phyloP scores from a whole-genome alignment of 2,797 vertebrate species.

The Tangara arthus region DNA sequence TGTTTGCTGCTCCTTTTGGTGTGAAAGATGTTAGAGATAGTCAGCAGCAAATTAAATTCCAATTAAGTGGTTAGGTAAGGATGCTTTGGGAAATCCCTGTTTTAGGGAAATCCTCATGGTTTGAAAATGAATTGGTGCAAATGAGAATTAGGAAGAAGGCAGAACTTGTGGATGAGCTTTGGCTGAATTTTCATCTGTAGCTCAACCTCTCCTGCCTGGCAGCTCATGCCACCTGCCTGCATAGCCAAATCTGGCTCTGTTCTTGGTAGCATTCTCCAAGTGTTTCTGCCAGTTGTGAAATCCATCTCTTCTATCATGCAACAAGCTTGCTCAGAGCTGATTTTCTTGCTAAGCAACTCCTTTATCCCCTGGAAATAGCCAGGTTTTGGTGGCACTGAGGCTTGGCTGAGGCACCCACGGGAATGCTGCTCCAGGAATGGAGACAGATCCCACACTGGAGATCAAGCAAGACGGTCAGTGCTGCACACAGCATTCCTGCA shows the following conservation, averaged over 20 bases:
- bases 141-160: background rate
- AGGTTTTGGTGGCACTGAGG: background rate
- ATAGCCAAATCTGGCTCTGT: background rate
- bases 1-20: background rate
- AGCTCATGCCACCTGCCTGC: background rate
- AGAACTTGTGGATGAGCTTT: background rate
- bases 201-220: background rate
- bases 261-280: background rate
- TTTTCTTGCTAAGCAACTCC: conserved; percentile 6
- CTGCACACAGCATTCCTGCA: background rate
- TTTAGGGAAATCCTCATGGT: background rate
- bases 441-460: background rate
- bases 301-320: background rate
- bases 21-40: background rate
- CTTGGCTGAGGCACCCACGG: rapidly evolving
- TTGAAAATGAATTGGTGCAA: background rate
- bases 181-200: background rate
- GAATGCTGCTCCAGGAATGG: background rate
- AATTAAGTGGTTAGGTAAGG: background rate
- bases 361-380: background rate
- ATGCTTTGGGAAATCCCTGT: background rate
- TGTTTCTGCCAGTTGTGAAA: background rate
- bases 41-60: background rate
- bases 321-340: background rate
- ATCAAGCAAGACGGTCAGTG: background rate